Evolutionary conservation across 2,888 invertebrate species (phyloP).

Genomic region (Apantesis nais): DNA sequence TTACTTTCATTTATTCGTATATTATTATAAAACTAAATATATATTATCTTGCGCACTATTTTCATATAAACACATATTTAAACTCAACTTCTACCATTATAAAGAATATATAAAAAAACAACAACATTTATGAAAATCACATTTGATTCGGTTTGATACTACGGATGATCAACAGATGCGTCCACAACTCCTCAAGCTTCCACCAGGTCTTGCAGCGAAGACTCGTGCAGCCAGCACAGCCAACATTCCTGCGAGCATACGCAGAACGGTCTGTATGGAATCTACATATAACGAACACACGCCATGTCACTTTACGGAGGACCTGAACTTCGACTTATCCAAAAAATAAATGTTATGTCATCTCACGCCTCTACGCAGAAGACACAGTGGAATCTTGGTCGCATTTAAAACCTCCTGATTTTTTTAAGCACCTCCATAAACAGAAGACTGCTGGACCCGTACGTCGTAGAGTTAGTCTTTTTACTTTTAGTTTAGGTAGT

Average conservation of each 20-base stretch:
- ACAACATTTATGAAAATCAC: not conserved
- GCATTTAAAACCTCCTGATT: not conserved
- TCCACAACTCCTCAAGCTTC: constrained; percentile 52
- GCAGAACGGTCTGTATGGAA: constrained; percentile 73
- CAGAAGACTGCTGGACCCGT: no score
- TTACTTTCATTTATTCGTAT: no score
- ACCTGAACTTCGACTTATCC: not conserved
- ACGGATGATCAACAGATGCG: constrained; percentile 68
- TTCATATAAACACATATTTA: not conserved
- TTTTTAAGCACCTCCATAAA: not conserved
- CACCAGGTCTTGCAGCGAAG: constrained; percentile 68
- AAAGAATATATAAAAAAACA: not conserved
- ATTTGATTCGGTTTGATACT: constrained; percentile 34
- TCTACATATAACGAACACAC: constrained; percentile 5
- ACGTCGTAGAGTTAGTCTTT: no score
- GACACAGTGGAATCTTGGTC: not conserved
- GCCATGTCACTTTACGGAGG: not conserved
- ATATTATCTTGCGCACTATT: no score
- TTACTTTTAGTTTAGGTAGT: no score
- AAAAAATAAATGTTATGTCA: not conserved
- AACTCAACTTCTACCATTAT: not conserved
- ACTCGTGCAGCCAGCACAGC: constrained; percentile 71
- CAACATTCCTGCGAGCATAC: constrained; percentile 72
- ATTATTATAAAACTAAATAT: no score
- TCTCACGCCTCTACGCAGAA: not conserved